A percentile compares a stretch with the other conserved stretches of the same genome.
These are phyloP conservation scores for Monopterus albus DNA, from an alignment of 2,113 vertebrate species.

Conservation along the genomic window DNA sequence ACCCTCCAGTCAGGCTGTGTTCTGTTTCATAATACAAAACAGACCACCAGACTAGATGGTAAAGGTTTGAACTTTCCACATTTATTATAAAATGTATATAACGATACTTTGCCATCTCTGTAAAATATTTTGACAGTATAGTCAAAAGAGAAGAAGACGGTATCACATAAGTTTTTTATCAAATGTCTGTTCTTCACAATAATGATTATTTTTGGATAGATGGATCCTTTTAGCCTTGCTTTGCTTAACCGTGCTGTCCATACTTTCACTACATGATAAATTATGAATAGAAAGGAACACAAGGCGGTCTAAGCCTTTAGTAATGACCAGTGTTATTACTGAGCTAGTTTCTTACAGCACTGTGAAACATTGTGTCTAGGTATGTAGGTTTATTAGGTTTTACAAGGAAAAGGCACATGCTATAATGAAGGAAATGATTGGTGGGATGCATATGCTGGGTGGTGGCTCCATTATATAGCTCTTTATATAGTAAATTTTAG, in stretches of 20 bases:
- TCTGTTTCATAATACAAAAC: conserved; percentile 51
- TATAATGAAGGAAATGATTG: too few species aligned
- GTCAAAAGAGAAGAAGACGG: too few species aligned
- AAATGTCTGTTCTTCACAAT: background rate
- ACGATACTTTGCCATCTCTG: too few species aligned
- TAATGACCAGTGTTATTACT: conserved; percentile 10
- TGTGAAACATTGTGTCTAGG: conserved; percentile 15
- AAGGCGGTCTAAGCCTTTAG: background rate
- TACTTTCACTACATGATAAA: conserved; percentile 1
- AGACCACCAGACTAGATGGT: conserved; percentile 39
- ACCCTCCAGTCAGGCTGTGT: conserved; percentile 33
- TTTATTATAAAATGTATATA: too few species aligned
- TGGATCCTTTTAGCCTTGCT: background rate
- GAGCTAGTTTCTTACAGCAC: background rate
- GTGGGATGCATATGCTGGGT: conserved; percentile 1
- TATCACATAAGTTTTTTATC: too few species aligned
- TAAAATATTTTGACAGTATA: background rate
- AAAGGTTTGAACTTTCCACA: too few species aligned
- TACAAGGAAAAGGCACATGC: too few species aligned
- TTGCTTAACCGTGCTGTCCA: background rate
- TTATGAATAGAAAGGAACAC: conserved; percentile 7
- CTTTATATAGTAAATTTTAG: conserved; percentile 41
- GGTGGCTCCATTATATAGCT: conserved; percentile 9
- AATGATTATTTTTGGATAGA: background rate
- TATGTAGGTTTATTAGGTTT: too few species aligned